A percentile compares a stretch with the other conserved stretches of the same genome.
These are phyloP conservation scores for Platyura marginata DNA, from an alignment of 1,140 invertebrate genomes.

Conservation along the genomic window DNA sequence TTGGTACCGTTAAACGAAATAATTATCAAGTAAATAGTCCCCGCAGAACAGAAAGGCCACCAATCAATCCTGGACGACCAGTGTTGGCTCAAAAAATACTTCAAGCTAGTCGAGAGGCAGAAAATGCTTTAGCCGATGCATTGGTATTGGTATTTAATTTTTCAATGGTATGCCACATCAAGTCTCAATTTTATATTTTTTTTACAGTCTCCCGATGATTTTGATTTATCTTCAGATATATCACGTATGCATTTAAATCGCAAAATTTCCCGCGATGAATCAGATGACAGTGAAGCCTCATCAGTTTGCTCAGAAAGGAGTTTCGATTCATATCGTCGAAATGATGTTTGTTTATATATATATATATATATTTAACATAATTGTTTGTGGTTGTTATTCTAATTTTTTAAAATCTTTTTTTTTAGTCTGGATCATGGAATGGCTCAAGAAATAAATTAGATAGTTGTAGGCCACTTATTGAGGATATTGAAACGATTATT, in stretches of 20 bases:
- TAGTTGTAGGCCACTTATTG: constrained; percentile 26
- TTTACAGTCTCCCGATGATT: constrained; percentile 7
- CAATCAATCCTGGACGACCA: constrained; percentile 31
- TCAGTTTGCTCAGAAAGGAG: constrained; percentile 87
- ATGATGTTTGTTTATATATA: constrained; percentile 54
- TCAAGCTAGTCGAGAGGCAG: constrained; percentile 76
- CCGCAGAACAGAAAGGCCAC: constrained; percentile 29
- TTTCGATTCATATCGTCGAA: constrained; percentile 61
- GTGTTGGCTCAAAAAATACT: constrained; percentile 66
- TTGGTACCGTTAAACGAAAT: neutral
- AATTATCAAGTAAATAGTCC: constrained; percentile 14
- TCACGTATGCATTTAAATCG: constrained; percentile 20
- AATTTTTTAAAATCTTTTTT: constrained; percentile 5
- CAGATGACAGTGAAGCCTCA: constrained; percentile 81
- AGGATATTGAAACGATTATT: constrained; percentile 82
- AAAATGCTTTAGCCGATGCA: constrained; percentile 59
- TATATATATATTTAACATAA: too few relatives aligned
- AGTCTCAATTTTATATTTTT: neutral
- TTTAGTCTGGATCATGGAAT: constrained; percentile 57
- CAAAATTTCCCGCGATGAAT: constrained; percentile 39
- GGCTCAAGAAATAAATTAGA: constrained; percentile 60
- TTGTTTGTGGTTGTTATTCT: neutral
- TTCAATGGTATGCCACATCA: neutral
- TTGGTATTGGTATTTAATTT: constrained; percentile 31
- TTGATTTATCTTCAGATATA: constrained; percentile 9